A percentile compares a stretch with the other conserved stretches of the same genome.
Evolutionary conservation across 2,888 invertebrate species (phyloP).

Genomic region (Drosophila acutilabella): DNA sequence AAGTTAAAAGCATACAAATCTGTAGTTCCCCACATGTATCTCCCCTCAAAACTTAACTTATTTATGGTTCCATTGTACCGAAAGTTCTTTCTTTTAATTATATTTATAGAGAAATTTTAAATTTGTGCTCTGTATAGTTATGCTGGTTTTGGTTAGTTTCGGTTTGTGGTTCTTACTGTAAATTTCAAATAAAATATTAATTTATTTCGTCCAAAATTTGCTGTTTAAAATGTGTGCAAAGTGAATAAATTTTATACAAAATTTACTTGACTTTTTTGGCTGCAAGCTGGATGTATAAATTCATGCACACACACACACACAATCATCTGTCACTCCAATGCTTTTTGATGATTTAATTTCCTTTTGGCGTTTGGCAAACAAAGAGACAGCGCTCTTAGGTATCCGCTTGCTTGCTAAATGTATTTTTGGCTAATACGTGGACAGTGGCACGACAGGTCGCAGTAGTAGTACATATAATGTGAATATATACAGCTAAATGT

Average conservation of each 20-base stretch:
- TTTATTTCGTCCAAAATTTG: too few relatives aligned
- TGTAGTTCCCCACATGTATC: neutral
- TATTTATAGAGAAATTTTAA: conserved; percentile 3
- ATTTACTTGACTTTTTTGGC: neutral
- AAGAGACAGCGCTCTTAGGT: conserved; percentile 31
- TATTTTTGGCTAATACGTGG: conserved; percentile 57
- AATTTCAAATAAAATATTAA: conserved; percentile 38
- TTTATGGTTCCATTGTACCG: conserved; percentile 3
- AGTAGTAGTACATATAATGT: conserved; percentile 9
- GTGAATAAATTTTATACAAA: too few relatives aligned
- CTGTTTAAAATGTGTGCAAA: too few relatives aligned
- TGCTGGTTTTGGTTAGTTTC: conserved; percentile 63
- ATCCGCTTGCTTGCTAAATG: conserved; percentile 31
- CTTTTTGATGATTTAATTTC: conserved; percentile 73
- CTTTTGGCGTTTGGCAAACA: conserved; percentile 47
- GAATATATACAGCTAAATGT: conserved; percentile 28
- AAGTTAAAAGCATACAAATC: conserved; percentile 31
- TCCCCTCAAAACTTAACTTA: conserved; percentile 1
- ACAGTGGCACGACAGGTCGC: conserved; percentile 14
- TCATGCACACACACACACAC: conserved; percentile 1
- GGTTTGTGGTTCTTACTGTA: conserved; percentile 56
- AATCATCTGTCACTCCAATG: conserved; percentile 57
- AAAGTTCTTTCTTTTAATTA: neutral
- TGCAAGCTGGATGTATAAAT: conserved; percentile 12
- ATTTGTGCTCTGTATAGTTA: conserved; percentile 9